phyloP scores from a whole-genome alignment of 1,140 invertebrate genomes.

The Ostrea edulis region DNA sequence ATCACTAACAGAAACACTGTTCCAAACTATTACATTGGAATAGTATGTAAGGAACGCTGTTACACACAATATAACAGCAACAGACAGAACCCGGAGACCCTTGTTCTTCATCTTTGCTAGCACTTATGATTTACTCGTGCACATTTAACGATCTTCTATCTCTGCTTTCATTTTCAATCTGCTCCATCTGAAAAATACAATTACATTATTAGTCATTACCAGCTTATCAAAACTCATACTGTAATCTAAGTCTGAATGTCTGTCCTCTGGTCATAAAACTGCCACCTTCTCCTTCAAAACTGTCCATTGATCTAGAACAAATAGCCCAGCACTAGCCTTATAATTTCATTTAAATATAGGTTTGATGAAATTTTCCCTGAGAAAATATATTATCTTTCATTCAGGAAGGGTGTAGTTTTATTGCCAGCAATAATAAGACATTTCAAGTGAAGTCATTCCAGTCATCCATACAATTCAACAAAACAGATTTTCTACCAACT shows the following conservation, averaged over 20 bases:
- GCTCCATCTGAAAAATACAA: slow-evolving; percentile 26
- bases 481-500: background rate
- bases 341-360: slow-evolving; percentile 4
- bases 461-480: background rate
- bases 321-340: background rate
- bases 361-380: background rate
- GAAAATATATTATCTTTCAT: background rate
- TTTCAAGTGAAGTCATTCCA: background rate
- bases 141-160: background rate
- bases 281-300: background rate
- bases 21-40: slow-evolving; percentile 60
- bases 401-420: background rate
- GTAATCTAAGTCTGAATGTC: slow-evolving; percentile 8
- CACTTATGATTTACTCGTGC: background rate
- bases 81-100: slow-evolving; percentile 33
- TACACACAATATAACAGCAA: slow-evolving; percentile 39
- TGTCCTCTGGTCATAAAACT: slow-evolving; percentile 13
- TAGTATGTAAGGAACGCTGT: slow-evolving; percentile 51
- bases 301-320: background rate
- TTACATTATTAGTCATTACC: background rate
- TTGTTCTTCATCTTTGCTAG: slow-evolving; percentile 40
- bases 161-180: background rate
- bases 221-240: background rate
- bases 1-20: slow-evolving; percentile 46
- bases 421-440: background rate